These are phyloP conservation scores for Myocastor coypus DNA, from an alignment of 2,113 vertebrate genomes.

Conservation along the genomic window DNA sequence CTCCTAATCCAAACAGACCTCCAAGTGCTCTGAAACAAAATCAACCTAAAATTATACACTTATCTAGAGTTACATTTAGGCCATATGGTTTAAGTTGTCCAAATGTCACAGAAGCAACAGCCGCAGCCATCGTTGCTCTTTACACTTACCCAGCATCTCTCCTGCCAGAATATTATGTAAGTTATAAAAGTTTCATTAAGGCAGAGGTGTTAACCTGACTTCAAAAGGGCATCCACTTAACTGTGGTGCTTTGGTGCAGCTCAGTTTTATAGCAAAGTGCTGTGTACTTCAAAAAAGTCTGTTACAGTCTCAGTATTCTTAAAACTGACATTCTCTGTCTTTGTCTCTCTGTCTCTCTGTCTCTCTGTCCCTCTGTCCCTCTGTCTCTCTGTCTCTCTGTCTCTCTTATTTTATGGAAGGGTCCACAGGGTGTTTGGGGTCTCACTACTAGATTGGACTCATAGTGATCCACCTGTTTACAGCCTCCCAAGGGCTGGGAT, in stretches of 20 bases:
- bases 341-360: no score
- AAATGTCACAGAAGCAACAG: constrained; percentile 80
- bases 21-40: constrained; percentile 80
- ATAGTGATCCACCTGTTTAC: no score
- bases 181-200: constrained; percentile 74
- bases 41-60: constrained; percentile 81
- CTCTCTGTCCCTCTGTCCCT: no score
- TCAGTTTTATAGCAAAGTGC: not conserved
- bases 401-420: no score
- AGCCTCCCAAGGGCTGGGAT: no score
- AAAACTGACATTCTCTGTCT: not conserved
- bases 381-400: no score
- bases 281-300: constrained; percentile 17
- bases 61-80: constrained; percentile 79
- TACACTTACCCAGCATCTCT: constrained; percentile 74
- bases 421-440: no score
- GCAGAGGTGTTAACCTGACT: constrained; percentile 67
- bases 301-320: not conserved
- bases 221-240: constrained; percentile 60
- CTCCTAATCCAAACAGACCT: constrained; percentile 80
- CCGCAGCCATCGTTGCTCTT: constrained; percentile 70
- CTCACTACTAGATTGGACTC: no score
- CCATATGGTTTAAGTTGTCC: constrained; percentile 81
- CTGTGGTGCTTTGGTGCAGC: constrained; percentile 22
- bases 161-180: constrained; percentile 73